Base-by-base conservation (phyloP, 1,140 invertebrate species). In the Eumaeus atala region DNA sequence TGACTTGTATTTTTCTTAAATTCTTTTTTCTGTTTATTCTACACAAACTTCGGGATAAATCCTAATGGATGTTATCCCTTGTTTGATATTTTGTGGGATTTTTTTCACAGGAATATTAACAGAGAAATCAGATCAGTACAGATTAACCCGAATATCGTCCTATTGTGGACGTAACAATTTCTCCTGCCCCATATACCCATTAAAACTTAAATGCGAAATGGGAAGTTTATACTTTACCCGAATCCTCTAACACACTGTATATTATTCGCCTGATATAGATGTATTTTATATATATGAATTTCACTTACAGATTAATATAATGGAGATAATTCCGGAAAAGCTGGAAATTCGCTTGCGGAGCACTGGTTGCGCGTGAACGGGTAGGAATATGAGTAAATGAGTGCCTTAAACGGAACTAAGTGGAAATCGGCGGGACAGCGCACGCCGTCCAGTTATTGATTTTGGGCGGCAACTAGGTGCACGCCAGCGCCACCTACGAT, bases 381-480 rank as follows among this genome's bases (percentile, higher is more conserved):
- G 54, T 59, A 62, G 62, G 67, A 62, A 77, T 72, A 72, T 73
- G 72, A 70, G 67, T 69, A 65, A 65, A 71, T 66, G 62, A 48
- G 59, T 75, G 72, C 67, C 70, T 78, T 62, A 61, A 60, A 60
- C 62, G 72, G 73, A 57, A 81, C 77, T 82, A 75, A 66, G 71
- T 66, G 62, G 71, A 71, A 74, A 67, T 66, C 72, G 66, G 65
- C 63, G 70, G 73, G 64, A 70, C 76, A 64, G 81, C 78, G 78
- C 78, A 77, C 72, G 69, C 71, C 66, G 57, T 14, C 51, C 37
- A 34, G 51, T 55, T 84, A 85, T 85, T 83, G 82, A 85, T 85
- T 84, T 77, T 77, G 77, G 81, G 81, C 79, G 81, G 78, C 60
- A 71, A 74, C 75, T 38, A 48, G 47, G 50, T 50, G 54, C n/a